These are phyloP conservation scores for Rhabdomys dilectus DNA, from an alignment of 2,113 vertebrate species.

Conservation along the genomic window DNA sequence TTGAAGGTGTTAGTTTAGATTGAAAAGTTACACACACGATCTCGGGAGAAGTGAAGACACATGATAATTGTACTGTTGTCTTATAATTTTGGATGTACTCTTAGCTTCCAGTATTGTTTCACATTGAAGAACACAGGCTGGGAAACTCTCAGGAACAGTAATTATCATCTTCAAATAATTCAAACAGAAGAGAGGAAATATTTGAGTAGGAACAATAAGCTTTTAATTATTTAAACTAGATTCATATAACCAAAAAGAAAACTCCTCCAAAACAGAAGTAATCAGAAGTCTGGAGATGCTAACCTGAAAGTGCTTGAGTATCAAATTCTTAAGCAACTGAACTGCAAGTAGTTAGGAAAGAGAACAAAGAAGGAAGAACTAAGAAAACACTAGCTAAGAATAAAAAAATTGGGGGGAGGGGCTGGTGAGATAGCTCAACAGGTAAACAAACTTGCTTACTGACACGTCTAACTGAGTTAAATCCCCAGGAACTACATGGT, in stretches of 20 bases:
- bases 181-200: neutral
- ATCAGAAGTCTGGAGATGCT: constrained; percentile 18
- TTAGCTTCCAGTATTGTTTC: constrained; percentile 72
- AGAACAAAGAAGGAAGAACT: neutral
- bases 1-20: constrained; percentile 51
- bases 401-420: neutral
- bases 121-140: constrained; percentile 74
- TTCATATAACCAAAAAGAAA: constrained; percentile 28
- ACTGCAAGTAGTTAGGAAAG: constrained; percentile 54
- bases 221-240: constrained; percentile 64
- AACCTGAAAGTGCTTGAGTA: constrained; percentile 59
- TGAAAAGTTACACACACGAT: neutral
- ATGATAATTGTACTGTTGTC: neutral
- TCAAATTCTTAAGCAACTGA: constrained; percentile 46
- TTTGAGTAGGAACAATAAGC: neutral
- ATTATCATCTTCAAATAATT: constrained; percentile 51
- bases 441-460: neutral
- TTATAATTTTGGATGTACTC: constrained; percentile 50
- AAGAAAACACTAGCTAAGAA: neutral
- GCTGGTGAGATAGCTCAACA: neutral
- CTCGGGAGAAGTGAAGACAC: constrained; percentile 66
- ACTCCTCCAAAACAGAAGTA: constrained; percentile 36
- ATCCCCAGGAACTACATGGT: neutral
- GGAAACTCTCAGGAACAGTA: constrained; percentile 54
- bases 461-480: neutral